Base-by-base conservation (phyloP, 2,113 vertebrate species). In the Cheilinus undulatus region DNA sequence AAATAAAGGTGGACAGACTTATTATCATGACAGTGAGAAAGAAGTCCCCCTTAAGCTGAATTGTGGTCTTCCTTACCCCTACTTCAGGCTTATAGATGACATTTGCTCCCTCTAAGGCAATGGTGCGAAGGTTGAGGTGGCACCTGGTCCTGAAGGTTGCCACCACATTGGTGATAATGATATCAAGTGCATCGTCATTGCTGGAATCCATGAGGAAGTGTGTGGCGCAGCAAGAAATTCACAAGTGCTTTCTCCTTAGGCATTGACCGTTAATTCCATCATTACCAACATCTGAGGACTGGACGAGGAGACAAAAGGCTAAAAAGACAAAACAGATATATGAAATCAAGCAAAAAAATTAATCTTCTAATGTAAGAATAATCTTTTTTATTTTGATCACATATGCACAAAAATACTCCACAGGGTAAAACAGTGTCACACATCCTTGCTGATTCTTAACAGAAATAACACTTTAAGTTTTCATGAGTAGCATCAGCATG, bases 51-150 rank as follows among this genome's bases (percentile, higher is more conserved):
- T 23, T 15, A 12, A 11, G 8, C 11, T 9, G 11, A 28, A 4
- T 46, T 23, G 45, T 2, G 5, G 17, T 19, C 7, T 45, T 48
- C 43, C 97, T 94, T 91, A 99, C 97, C 93, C 97, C 97, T 63
- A 95, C 93, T 92, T 99, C 98, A 59, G 97, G 97, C 88, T 99
- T 99, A 91, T 99, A 99, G 93, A 99, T 98, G 65, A 99, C 97
- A 76, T 99, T 99, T 89, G 86, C 93, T 86, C 97, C 97, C 67
- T 99, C 96, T 84, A 99, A 95, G 59, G 97, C 97, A 22, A 99
- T 99, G 78, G 97, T 99, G 77, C 97, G 94, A 85, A 99, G 93
- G 92, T 99, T 99, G 89, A 99, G 96, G 94, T 99, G 97, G 83
- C 97, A 99, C 94, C 97, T 95, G 86, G 96, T 97, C 95, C 96